Conservation (phyloP, 2,797 vertebrate genomes). For the Echeneis naucrates region DNA sequence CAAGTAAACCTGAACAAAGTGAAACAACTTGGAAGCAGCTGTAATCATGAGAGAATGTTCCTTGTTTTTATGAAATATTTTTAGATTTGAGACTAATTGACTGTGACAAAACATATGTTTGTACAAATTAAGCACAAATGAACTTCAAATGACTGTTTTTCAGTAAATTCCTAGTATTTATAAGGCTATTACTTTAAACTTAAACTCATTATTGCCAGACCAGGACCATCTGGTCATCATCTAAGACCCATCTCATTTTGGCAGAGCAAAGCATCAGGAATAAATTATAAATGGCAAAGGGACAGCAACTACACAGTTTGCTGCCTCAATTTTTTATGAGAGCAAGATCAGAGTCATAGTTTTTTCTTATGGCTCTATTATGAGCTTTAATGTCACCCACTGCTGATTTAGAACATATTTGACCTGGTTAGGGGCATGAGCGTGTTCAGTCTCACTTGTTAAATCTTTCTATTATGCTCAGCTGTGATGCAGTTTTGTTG, state of each 20-base stretch:
- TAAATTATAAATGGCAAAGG: conserved; percentile 69
- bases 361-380: conserved; percentile 48
- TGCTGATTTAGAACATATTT: conserved; percentile 35
- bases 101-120: background rate
- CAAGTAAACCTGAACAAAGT: background rate
- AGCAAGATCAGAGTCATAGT: conserved; percentile 42
- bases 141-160: background rate
- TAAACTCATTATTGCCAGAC: conserved; percentile 19
- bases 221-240: conserved; percentile 38
- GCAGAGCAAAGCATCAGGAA: conserved; percentile 21
- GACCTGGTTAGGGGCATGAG: conserved; percentile 14
- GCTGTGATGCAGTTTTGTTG: conserved; percentile 27
- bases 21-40: background rate
- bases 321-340: conserved; percentile 69
- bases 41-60: background rate
- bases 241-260: conserved; percentile 36
- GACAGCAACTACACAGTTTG: conserved; percentile 40
- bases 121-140: background rate
- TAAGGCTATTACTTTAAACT: background rate
- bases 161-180: background rate
- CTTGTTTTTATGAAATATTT: background rate
- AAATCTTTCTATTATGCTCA: conserved; percentile 2
- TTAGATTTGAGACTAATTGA: background rate
- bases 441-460: conserved; percentile 12
- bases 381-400: conserved; percentile 5